A percentile compares a stretch with the other conserved stretches of the same genome.
These are phyloP conservation scores for Pluvianellus socialis DNA, from an alignment of 2,113 vertebrate genomes.

Conservation along the genomic window DNA sequence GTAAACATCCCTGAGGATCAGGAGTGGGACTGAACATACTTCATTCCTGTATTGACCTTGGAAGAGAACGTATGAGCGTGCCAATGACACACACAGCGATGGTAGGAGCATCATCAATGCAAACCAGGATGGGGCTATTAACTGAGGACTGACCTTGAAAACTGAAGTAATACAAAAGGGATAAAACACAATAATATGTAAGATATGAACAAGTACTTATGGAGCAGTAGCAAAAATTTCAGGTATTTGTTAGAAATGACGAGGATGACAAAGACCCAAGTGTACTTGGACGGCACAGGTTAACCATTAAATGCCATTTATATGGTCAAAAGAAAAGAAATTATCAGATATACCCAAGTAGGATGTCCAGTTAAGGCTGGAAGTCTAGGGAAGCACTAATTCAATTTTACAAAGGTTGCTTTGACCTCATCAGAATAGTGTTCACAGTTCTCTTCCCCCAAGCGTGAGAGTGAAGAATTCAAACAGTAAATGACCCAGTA, in stretches of 20 bases:
- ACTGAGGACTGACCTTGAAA: slow-evolving; percentile 12
- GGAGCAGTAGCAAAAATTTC: background rate
- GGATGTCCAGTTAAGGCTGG: background rate
- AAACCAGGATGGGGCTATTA: background rate
- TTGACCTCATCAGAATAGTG: background rate
- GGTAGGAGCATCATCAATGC: background rate
- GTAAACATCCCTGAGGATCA: background rate
- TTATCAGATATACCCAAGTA: background rate
- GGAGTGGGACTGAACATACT: background rate
- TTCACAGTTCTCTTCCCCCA: background rate
- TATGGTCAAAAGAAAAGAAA: background rate
- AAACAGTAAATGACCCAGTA: background rate
- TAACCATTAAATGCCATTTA: background rate
- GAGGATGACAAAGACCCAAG: background rate
- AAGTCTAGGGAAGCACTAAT: background rate
- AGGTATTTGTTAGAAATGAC: background rate
- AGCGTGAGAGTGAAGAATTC: background rate
- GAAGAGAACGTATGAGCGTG: background rate
- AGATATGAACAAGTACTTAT: background rate
- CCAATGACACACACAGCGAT: background rate
- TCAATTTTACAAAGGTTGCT: background rate
- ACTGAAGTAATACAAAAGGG: background rate
- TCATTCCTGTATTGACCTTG: slow-evolving; percentile 34
- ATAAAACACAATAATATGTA: background rate
- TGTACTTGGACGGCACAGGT: background rate